Evolutionary conservation across 2,113 vertebrate species (phyloP).

Genomic region (Thunnus thynnus): DNA sequence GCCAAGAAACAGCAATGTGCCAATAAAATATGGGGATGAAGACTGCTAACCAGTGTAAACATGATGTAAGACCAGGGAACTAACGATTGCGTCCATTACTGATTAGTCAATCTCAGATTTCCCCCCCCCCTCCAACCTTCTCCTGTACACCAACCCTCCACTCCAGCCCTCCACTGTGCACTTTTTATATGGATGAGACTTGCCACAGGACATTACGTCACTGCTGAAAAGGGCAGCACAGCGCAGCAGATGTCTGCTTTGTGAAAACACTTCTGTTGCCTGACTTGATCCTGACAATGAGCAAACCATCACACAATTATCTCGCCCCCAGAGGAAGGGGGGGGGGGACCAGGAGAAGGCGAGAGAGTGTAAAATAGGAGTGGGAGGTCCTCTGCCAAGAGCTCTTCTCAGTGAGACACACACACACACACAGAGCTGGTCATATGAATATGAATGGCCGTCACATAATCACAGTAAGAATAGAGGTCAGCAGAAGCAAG

Average conservation of each 20-base stretch:
- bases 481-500: conserved; percentile 24
- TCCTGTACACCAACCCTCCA: background rate
- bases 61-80: no score
- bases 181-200: conserved; percentile 34
- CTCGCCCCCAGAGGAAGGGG: conserved; percentile 30
- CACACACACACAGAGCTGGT: background rate
- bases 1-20: no score
- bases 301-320: conserved; percentile 77
- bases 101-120: background rate
- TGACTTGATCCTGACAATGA: conserved; percentile 78
- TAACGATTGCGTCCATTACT: no score
- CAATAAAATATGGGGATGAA: no score
- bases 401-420: conserved; percentile 22
- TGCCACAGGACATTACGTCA: conserved; percentile 74
- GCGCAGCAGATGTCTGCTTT: conserved; percentile 82
- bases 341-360: conserved; percentile 10
- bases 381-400: conserved; percentile 46
- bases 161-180: conserved; percentile 6
- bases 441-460: conserved; percentile 69
- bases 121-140: conserved; percentile 18
- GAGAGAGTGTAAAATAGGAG: conserved; percentile 21
- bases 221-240: conserved; percentile 72
- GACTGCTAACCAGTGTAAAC: no score
- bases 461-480: conserved; percentile 69
- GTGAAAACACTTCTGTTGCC: conserved; percentile 72